phyloP scores from a whole-genome alignment of 30 jellyfish, hydroid and myxozoan genomes.

The Calvadosia cruxmelitensis region DNA sequence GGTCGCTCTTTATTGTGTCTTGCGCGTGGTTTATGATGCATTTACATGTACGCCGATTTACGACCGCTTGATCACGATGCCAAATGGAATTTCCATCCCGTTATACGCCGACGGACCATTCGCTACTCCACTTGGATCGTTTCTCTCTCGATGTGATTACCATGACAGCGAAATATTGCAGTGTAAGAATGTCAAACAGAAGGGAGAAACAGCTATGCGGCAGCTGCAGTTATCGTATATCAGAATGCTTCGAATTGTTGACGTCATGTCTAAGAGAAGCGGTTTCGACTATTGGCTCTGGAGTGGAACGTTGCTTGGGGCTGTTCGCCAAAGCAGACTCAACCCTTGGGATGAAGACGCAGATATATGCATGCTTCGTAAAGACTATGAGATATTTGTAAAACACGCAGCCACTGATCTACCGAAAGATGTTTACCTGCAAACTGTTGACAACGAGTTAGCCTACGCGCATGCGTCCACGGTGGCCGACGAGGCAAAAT shows the following conservation, averaged over 20 bases:
- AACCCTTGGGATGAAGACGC: conserved; percentile 82
- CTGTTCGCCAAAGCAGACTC: conserved; percentile 41
- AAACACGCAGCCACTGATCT: conserved; percentile 37
- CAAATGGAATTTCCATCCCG: too few relatives aligned
- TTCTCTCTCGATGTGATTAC: conserved; percentile 15
- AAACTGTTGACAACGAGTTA: conserved; percentile 42
- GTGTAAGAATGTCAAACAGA: conserved; percentile 63
- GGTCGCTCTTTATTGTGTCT: too few relatives aligned
- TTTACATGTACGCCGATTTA: too few relatives aligned
- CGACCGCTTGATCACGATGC: too few relatives aligned
- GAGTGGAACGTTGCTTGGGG: conserved; percentile 84
- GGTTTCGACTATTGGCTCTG: conserved; percentile 55
- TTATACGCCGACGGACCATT: too few relatives aligned
- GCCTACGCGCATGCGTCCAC: conserved; percentile 10
- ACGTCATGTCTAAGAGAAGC: conserved; percentile 50
- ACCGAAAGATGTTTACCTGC: conserved; percentile 66
- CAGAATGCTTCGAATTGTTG: conserved; percentile 46
- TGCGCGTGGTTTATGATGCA: too few relatives aligned
- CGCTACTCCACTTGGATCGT: too few relatives aligned
- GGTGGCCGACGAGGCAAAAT: conserved; percentile 25
- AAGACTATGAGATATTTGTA: conserved; percentile 49
- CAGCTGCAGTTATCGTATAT: conserved; percentile 51
- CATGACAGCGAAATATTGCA: conserved; percentile 2
- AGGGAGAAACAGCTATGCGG: conserved; percentile 65
- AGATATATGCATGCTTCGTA: conserved; percentile 59